phyloP scores from a whole-genome alignment of 2,888 invertebrate genomes.

The Cephus nigrinus region DNA sequence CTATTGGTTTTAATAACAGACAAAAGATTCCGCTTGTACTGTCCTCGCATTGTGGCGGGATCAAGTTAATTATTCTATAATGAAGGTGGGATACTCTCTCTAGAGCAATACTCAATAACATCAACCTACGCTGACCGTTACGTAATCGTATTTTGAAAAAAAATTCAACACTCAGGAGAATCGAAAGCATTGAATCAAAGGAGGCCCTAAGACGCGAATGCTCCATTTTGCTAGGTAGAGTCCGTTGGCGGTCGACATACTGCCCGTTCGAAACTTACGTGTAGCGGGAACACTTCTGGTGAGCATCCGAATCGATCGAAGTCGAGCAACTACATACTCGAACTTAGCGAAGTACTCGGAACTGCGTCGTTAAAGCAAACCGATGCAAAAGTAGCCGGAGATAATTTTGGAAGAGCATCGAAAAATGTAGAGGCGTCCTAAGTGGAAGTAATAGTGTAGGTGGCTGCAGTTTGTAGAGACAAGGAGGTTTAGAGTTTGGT shows the following conservation, averaged over 20 bases:
- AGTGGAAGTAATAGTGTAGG: not conserved
- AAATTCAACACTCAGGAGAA: not conserved
- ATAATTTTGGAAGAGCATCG: not conserved
- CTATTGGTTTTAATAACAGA: not conserved
- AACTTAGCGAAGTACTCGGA: not conserved
- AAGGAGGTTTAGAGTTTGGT: not conserved
- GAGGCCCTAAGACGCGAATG: not conserved
- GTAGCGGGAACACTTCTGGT: not conserved
- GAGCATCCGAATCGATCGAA: conserved; percentile 4
- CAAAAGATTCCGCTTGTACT: not conserved
- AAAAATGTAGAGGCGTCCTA: not conserved
- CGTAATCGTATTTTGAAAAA: not conserved
- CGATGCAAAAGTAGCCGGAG: not conserved
- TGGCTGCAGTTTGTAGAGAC: not conserved
- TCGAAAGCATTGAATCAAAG: not conserved
- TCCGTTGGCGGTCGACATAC: not conserved
- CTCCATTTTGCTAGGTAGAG: not conserved
- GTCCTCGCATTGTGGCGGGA: not conserved
- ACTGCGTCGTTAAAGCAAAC: conserved; percentile 2
- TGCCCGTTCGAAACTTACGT: conserved; percentile 4
- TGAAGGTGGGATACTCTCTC: not conserved
- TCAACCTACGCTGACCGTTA: not conserved
- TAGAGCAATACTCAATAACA: not conserved
- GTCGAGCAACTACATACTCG: not conserved
- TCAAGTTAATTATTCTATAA: not conserved